Evolutionary conservation across 1,140 invertebrate genomes (phyloP).

Genomic region (Hycleus phaleratus): DNA sequence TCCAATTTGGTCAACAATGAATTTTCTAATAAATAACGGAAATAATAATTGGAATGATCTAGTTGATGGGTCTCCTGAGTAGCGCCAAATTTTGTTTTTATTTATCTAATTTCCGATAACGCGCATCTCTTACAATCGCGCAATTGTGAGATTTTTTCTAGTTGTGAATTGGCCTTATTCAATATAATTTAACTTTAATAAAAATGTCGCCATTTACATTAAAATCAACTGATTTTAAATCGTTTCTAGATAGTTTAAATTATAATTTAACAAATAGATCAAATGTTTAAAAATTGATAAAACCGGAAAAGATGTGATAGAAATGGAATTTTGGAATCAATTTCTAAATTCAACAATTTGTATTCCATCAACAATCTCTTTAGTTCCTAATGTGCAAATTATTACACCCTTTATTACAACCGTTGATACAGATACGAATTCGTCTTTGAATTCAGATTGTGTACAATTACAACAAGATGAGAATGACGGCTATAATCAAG

Average conservation of each 20-base stretch:
- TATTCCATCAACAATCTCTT: background rate
- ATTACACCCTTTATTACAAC: conserved; percentile 8
- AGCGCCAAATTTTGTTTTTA: background rate
- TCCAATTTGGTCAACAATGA: no score
- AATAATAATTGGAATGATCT: no score
- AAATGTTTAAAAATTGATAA: no score
- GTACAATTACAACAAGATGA: background rate
- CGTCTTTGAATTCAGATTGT: conserved; percentile 5
- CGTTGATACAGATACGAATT: conserved; percentile 2
- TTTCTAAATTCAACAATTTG: conserved; percentile 8
- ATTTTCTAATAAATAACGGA: no score
- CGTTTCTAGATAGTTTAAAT: no score
- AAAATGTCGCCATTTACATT: no score
- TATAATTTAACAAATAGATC: no score
- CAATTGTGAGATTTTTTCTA: conserved; percentile 4
- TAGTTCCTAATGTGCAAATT: conserved; percentile 4
- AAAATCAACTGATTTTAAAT: no score
- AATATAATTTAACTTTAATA: background rate
- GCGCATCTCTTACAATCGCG: background rate
- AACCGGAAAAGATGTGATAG: no score
- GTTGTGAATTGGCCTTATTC: conserved; percentile 3
- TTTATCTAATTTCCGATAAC: background rate
- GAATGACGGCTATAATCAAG: background rate
- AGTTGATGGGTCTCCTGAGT: background rate
- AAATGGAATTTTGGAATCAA: conserved; percentile 1